Percentiles rank a stretch among this genome's conserved stretches.
Evolutionary conservation across 2,888 invertebrate genomes (phyloP).

Genomic region (Scaptomyza parva): DNA sequence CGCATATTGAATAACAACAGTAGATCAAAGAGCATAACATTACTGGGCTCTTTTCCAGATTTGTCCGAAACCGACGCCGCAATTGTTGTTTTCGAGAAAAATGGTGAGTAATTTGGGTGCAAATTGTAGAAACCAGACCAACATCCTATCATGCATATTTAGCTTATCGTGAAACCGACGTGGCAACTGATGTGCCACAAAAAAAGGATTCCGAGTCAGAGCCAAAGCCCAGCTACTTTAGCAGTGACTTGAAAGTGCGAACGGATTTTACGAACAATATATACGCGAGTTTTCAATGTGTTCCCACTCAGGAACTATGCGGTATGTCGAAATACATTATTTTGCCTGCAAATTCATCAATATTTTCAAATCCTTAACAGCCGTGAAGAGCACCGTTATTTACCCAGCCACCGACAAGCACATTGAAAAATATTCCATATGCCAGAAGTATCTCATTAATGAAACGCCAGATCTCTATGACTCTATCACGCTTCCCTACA

Average conservation of each 20-base stretch:
- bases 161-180: constrained; percentile 87
- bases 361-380: constrained; percentile 85
- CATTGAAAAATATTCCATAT: constrained; percentile 92
- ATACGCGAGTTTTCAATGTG: constrained; percentile 92
- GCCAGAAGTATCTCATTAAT: constrained; percentile 90
- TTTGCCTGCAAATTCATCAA: not conserved
- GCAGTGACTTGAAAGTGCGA: constrained; percentile 86
- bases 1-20: constrained; percentile 90
- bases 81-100: constrained; percentile 92
- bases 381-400: constrained; percentile 94
- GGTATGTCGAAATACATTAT: constrained; percentile 85
- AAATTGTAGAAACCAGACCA: not conserved
- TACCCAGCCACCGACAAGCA: constrained; percentile 97
- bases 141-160: not conserved
- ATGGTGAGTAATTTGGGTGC: constrained; percentile 81
- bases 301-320: constrained; percentile 87
- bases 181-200: constrained; percentile 57
- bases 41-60: constrained; percentile 88
- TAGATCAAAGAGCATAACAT: constrained; percentile 87
- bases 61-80: constrained; percentile 87
- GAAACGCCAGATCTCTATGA: constrained; percentile 94
- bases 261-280: constrained; percentile 92
- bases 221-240: constrained; percentile 86
- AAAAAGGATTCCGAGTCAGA: constrained; percentile 15
- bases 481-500: constrained; percentile 90